Conservation (phyloP, 2,113 vertebrate species). For the Rhinopithecus roxellana region DNA sequence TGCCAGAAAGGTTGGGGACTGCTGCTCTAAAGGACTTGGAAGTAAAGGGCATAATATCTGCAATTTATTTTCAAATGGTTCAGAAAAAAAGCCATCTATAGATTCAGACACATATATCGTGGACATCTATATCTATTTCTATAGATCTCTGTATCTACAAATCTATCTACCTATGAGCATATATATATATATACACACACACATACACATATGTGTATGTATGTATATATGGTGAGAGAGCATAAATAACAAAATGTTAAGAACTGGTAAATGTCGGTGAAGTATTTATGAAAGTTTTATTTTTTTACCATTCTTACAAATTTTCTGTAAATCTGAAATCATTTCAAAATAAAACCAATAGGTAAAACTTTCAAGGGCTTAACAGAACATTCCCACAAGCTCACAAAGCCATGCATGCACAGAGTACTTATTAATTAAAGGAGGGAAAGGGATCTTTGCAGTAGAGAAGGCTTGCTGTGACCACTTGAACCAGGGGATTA, state of each 20-base stretch:
- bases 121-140: background rate
- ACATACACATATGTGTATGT: background rate
- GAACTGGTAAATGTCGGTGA: background rate
- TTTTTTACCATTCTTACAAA: background rate
- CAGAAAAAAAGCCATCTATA: background rate
- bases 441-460: background rate
- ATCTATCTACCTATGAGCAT: background rate
- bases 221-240: background rate
- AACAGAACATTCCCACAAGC: background rate
- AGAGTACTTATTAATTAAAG: background rate
- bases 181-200: background rate
- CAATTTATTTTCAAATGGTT: background rate
- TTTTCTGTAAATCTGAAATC: background rate
- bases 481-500: background rate
- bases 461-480: background rate
- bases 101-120: background rate
- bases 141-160: background rate
- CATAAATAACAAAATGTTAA: background rate
- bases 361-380: background rate
- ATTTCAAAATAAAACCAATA: slow-evolving; percentile 4
- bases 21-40: background rate
- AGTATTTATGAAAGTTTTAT: background rate
- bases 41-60: background rate
- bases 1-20: too few relatives aligned
- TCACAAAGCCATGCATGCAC: background rate